Percentiles rank a stretch among this genome's conserved stretches.
phyloP scores from a whole-genome alignment of 2,888 invertebrate species.

The Didymodactylos carnosus region DNA sequence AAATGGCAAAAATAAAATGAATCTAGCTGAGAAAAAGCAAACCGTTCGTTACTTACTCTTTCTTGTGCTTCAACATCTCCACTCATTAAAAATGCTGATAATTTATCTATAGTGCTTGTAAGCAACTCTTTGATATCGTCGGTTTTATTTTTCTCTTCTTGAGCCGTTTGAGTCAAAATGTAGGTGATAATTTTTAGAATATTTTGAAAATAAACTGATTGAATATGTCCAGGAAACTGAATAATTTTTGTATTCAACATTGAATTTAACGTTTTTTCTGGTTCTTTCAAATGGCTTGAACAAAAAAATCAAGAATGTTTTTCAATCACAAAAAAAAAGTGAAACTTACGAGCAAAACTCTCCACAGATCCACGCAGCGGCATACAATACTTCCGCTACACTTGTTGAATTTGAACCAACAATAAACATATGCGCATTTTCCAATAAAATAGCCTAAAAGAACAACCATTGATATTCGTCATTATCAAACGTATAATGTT shows the following conservation, averaged over 20 bases:
- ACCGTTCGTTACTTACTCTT: slow-evolving; percentile 41
- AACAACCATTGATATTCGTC: neutral
- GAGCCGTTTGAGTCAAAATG: slow-evolving; percentile 23
- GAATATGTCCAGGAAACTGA: slow-evolving; percentile 68
- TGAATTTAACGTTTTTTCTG: slow-evolving; percentile 51
- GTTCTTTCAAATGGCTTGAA: slow-evolving; percentile 51
- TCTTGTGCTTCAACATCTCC: slow-evolving; percentile 95
- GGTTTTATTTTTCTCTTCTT: slow-evolving; percentile 17
- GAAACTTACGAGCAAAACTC: slow-evolving; percentile 49
- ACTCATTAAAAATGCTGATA: slow-evolving; percentile 67
- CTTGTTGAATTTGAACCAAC: neutral
- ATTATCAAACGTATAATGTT: neutral
- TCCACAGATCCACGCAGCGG: slow-evolving; percentile 92
- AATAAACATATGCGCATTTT: slow-evolving; percentile 46
- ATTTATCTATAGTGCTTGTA: slow-evolving; percentile 43
- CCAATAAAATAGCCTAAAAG: slow-evolving; percentile 7
- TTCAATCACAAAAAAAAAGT: too few species aligned
- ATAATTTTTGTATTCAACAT: slow-evolving; percentile 53
- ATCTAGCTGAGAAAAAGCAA: too few species aligned
- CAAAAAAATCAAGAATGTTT: neutral
- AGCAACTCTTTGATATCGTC: slow-evolving; percentile 35
- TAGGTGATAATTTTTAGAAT: slow-evolving; percentile 57
- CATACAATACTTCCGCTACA: slow-evolving; percentile 62
- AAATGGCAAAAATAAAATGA: too few species aligned
- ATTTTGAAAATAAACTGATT: slow-evolving; percentile 86